phyloP scores from a whole-genome alignment of 2,797 vertebrate species.

The Ceryle rudis region DNA sequence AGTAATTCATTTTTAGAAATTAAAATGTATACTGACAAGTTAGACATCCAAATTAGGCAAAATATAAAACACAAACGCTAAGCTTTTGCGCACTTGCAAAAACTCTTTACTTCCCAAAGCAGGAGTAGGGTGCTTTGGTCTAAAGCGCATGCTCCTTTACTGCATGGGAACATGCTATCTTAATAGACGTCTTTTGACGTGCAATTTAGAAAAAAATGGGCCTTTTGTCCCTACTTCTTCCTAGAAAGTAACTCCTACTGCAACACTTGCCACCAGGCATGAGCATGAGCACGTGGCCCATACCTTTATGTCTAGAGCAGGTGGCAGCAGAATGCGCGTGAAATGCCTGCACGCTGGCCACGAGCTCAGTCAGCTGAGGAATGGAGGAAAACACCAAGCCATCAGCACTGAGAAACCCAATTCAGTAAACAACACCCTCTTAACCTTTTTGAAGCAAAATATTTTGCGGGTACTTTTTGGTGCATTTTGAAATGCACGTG shows the following conservation, averaged over 20 bases:
- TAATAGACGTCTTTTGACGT: not conserved
- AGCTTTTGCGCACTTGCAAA: not conserved
- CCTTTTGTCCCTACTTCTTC: not conserved
- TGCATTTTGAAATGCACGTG: not conserved
- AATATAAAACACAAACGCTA: not conserved
- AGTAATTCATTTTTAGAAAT: slow-evolving; percentile 4
- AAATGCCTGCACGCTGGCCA: not conserved
- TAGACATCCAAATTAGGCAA: not conserved
- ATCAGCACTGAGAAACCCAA: not conserved
- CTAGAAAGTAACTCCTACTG: not conserved
- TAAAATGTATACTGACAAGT: not conserved
- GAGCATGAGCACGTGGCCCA: not conserved
- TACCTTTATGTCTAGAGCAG: accelerated
- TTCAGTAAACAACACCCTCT: not conserved
- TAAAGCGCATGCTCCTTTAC: not conserved
- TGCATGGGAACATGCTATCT: not conserved
- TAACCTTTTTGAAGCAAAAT: not conserved
- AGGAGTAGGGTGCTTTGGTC: not conserved
- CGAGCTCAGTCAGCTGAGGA: not conserved
- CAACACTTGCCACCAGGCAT: not conserved
- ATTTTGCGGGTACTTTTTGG: not conserved
- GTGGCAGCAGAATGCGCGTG: accelerated
- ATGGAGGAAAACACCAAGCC: not conserved
- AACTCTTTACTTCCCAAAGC: not conserved
- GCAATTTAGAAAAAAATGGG: not conserved